Evolutionary conservation across 2,113 vertebrate species (phyloP).

Genomic region (Callopanchax toddi): DNA sequence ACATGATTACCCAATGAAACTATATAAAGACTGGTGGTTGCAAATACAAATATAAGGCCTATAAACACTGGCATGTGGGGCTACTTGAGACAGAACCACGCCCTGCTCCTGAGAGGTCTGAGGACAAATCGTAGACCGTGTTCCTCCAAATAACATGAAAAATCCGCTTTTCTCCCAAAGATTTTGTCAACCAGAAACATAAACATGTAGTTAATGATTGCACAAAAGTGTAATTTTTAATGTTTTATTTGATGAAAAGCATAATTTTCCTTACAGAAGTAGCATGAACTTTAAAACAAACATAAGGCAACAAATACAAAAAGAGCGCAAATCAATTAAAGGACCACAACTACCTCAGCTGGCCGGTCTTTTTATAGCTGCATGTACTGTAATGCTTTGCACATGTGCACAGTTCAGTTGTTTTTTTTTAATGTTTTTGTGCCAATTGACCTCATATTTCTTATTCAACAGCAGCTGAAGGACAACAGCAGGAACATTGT

Average conservation of each 20-base stretch:
- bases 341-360: background rate
- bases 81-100: conserved; percentile 61
- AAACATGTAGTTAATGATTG: too few species aligned
- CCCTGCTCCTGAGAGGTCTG: conserved; percentile 32
- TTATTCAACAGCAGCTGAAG: background rate
- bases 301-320: background rate
- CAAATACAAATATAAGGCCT: conserved; percentile 59
- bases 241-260: too few species aligned
- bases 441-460: background rate
- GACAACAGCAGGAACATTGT: background rate
- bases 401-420: background rate
- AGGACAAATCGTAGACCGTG: conserved; percentile 42
- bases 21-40: conserved; percentile 42
- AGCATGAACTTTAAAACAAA: background rate
- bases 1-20: conserved; percentile 41
- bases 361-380: conserved; percentile 58
- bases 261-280: too few species aligned
- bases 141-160: conserved; percentile 46
- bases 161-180: conserved; percentile 33
- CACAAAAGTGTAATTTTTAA: too few species aligned
- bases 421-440: background rate
- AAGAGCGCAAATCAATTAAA: background rate
- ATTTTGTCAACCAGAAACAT: conserved; percentile 14
- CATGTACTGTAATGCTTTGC: background rate
- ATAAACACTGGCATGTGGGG: conserved; percentile 63